Conservation (phyloP, 2,888 invertebrate species). For the Stenoptilia bipunctidactyla region DNA sequence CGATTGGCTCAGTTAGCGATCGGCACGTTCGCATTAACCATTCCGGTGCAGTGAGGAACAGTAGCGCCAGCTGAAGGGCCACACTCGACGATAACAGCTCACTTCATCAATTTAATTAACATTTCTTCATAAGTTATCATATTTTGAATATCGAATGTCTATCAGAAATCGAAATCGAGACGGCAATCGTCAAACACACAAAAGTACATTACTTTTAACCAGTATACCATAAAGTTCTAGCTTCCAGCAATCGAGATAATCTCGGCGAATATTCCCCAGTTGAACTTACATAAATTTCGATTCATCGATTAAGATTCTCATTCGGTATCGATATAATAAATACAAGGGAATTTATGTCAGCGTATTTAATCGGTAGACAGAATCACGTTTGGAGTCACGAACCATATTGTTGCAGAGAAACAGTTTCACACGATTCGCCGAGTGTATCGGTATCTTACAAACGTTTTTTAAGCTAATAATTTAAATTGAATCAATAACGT, state of each 20-base stretch:
- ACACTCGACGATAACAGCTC: constrained; percentile 7
- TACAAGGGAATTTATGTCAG: constrained; percentile 59
- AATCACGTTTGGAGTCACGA: constrained; percentile 59
- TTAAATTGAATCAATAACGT: too few relatives aligned
- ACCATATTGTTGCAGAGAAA: too few relatives aligned
- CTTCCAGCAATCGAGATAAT: constrained; percentile 15
- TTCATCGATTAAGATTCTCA: constrained; percentile 20
- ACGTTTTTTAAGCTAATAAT: too few relatives aligned
- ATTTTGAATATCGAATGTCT: too few relatives aligned
- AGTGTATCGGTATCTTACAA: too few relatives aligned
- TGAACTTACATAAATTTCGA: constrained; percentile 21
- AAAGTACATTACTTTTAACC: not conserved
- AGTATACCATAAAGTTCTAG: constrained; percentile 3
- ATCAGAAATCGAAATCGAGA: too few relatives aligned
- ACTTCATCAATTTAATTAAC: not conserved
- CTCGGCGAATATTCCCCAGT: constrained; percentile 17
- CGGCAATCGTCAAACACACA: too few relatives aligned
- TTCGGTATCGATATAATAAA: constrained; percentile 53
- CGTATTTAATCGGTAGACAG: constrained; percentile 50
- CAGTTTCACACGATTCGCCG: too few relatives aligned
- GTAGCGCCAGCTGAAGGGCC: constrained; percentile 16
- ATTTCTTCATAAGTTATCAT: too few relatives aligned
- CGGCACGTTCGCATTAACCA: constrained; percentile 51
- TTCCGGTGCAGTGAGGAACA: constrained; percentile 36
- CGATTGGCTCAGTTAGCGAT: constrained; percentile 60